A percentile compares a stretch with the other conserved stretches of the same genome.
phyloP scores from a whole-genome alignment of 2,113 vertebrate species.

The Drymodes brunneopygia region DNA sequence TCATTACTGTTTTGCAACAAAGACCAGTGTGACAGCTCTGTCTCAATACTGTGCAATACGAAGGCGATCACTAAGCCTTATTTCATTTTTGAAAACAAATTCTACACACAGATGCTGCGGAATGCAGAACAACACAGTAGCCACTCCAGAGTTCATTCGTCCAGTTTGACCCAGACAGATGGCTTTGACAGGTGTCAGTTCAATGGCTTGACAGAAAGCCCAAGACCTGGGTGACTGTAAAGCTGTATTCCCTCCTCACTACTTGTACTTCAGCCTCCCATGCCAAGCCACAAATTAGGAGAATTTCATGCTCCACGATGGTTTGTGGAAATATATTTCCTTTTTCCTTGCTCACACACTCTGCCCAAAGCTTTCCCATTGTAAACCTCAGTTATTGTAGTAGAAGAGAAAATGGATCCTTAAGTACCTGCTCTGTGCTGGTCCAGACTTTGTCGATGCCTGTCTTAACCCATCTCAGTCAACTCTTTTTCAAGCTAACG shows the following conservation, averaged over 20 bases:
- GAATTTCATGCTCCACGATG: not conserved
- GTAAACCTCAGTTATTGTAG: not conserved
- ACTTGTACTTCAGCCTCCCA: not conserved
- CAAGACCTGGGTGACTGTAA: not conserved
- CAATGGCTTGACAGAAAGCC: not conserved
- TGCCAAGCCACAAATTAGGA: not conserved
- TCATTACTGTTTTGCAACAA: slow-evolving; percentile 49
- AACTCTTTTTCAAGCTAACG: not conserved
- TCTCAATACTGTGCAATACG: slow-evolving; percentile 23
- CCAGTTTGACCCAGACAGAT: not conserved
- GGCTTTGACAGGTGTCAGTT: not conserved
- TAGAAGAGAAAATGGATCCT: not conserved
- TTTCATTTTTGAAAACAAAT: not conserved
- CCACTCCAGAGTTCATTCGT: not conserved
- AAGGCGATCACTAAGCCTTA: not conserved
- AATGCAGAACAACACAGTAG: not conserved
- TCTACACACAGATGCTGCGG: accelerated
- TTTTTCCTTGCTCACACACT: not conserved
- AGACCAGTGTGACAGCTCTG: not conserved
- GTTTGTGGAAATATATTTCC: not conserved
- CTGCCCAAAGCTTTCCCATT: not conserved
- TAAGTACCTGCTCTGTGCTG: not conserved
- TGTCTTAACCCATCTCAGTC: not conserved
- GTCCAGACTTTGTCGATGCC: not conserved
- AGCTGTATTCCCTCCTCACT: not conserved